Conservation (phyloP, 1,140 invertebrate genomes). For the Macrosteles quadrilineatus region DNA sequence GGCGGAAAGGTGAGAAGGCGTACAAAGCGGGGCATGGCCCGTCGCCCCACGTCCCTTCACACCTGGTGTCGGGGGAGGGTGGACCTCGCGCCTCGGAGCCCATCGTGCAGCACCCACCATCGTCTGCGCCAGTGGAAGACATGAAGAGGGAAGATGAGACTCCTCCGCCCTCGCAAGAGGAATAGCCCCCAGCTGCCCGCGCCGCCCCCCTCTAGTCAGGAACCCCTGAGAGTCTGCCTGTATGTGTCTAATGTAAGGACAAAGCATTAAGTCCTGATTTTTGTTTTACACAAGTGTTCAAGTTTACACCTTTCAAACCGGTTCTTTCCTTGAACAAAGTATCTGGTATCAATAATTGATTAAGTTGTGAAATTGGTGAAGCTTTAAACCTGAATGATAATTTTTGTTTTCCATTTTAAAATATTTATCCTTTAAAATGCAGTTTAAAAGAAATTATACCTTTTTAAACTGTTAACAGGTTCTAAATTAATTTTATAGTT, state of each 20-base stretch:
- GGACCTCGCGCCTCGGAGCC: constrained; percentile 43
- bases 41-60: constrained; percentile 61
- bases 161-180: constrained; percentile 22
- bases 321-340: too few relatives aligned
- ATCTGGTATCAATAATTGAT: too few relatives aligned
- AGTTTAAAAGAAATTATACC: too few relatives aligned
- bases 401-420: too few relatives aligned
- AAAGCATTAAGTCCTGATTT: too few relatives aligned
- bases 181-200: constrained; percentile 12
- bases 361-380: too few relatives aligned
- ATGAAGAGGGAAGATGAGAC: constrained; percentile 39
- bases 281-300: too few relatives aligned
- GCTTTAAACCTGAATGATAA: too few relatives aligned
- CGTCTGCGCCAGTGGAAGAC: constrained; percentile 38
- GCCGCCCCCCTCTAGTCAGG: constrained; percentile 21
- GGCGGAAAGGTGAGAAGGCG: constrained; percentile 74
- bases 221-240: neutral
- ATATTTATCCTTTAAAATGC: too few relatives aligned
- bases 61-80: constrained; percentile 53
- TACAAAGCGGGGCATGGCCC: constrained; percentile 47
- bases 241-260: neutral
- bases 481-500: too few relatives aligned
- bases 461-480: too few relatives aligned
- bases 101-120: constrained; percentile 20
- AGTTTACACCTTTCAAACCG: too few relatives aligned